Base-by-base conservation (phyloP, 1,140 invertebrate species). In the Drosophila serrata region DNA sequence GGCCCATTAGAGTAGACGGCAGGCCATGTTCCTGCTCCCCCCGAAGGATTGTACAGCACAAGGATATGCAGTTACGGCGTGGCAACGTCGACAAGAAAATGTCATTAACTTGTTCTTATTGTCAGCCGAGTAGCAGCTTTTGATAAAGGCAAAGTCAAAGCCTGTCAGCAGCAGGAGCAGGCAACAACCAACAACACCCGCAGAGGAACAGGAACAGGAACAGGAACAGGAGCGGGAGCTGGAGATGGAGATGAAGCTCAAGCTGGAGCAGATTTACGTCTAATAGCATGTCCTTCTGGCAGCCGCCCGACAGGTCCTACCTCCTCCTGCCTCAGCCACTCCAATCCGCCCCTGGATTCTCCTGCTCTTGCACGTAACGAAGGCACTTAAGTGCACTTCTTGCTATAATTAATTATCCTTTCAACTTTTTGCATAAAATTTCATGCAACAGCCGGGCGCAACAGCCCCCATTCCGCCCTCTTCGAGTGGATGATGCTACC, bases 401-500 rank as follows among this genome's bases (percentile, higher is more conserved):
- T 90, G 85, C 85, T 90, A 90, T 90, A 90, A 90, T 90, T 90
- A 90, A 90, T 90, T 90, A 90, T 90, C 85, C 86, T 90, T 90
- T 90, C 85, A 90, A 90, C 85, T 85, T 90, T 90, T 85, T 85
- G 86, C 85, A 90, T 90, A 90, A 90, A 90, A 90, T 90, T 90
- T 84, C 81, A 85, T 88, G 74, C 81, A 88, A 84, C 84, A 88
- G 75, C 59, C 82, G 75, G 62, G 53, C 33, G 57, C 61, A 85
- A 35, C 19, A 63, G 40, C 48, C 49, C 60, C 29, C n/a, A n/a
- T n/a, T n/a, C 24, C 40, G 24, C 55, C 64, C 56, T 13, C 13
- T 13, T 75, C 56, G 57, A 57, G 75, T 81, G 69, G 48, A 35
- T 59, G 59, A 65, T 61, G 48, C 59, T 31, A 3, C n/a, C 49